Percentiles rank a stretch among this genome's conserved stretches.
Evolutionary conservation across 1,140 invertebrate genomes (phyloP).

Genomic region (Ruditapes philippinarum): DNA sequence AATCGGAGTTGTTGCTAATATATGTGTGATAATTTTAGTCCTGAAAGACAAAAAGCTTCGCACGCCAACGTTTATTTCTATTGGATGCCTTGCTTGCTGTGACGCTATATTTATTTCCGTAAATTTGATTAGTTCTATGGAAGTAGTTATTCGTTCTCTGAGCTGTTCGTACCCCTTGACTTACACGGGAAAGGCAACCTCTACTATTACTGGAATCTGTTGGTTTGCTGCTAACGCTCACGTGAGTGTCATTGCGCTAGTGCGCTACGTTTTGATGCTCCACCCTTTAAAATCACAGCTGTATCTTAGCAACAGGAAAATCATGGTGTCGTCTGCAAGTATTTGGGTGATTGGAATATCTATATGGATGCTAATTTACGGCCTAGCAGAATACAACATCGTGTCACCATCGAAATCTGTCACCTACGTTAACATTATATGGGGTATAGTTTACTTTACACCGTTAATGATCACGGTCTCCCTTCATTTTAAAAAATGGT

Average conservation of each 20-base stretch:
- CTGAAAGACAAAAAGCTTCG: background rate
- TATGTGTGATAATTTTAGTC: background rate
- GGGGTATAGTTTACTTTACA: constrained; percentile 23
- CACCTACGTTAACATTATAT: background rate
- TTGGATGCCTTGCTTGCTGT: constrained; percentile 17
- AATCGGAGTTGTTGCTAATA: constrained; percentile 26
- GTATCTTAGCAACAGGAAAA: background rate
- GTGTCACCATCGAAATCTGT: background rate
- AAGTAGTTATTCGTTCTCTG: background rate
- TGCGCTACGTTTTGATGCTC: constrained; percentile 25
- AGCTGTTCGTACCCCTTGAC: background rate
- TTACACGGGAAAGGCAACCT: background rate
- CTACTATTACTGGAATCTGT: background rate
- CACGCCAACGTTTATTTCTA: constrained; percentile 21
- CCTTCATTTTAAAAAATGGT: constrained; percentile 7
- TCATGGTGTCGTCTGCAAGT: background rate
- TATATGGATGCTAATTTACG: background rate
- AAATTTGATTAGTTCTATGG: background rate
- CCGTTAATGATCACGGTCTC: constrained; percentile 17
- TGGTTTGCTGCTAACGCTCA: constrained; percentile 41
- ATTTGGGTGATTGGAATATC: constrained; percentile 20
- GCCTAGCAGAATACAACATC: background rate
- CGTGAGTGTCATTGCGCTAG: constrained; percentile 15
- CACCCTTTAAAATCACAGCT: background rate
- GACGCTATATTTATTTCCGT: background rate